phyloP scores from a whole-genome alignment of 1,140 invertebrate species.

The Drosophila pallidifrons region DNA sequence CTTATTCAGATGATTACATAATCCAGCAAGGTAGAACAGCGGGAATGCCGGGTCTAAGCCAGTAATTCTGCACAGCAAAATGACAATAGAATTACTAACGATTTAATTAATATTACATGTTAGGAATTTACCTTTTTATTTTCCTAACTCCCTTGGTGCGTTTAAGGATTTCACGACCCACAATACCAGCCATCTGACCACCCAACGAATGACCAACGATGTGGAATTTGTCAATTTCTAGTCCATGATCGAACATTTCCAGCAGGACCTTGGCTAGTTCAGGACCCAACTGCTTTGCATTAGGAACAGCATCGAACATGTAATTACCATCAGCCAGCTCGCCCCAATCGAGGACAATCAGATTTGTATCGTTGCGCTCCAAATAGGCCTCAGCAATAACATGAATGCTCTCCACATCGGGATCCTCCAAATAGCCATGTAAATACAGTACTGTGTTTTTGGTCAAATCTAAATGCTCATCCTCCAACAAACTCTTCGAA shows the following conservation, averaged over 20 bases:
- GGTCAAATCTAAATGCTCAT: constrained; percentile 85
- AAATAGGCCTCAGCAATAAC: constrained; percentile 85
- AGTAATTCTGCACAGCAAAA: constrained; percentile 83
- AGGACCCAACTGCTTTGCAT: constrained; percentile 85
- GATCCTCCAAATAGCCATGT: constrained; percentile 87
- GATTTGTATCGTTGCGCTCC: constrained; percentile 81
- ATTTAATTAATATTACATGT: not conserved
- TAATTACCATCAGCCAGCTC: constrained; percentile 87
- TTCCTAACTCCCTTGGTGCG: constrained; percentile 66
- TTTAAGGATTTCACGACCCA: constrained; percentile 86
- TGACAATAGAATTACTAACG: not conserved
- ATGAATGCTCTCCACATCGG: constrained; percentile 87
- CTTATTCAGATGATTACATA: constrained; percentile 88
- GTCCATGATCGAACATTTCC: constrained; percentile 78
- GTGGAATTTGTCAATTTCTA: constrained; percentile 86
- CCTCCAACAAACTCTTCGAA: constrained; percentile 62
- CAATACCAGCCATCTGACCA: constrained; percentile 89
- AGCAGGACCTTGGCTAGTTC: constrained; percentile 76
- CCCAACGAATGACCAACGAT: constrained; percentile 92
- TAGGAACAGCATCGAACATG: constrained; percentile 86
- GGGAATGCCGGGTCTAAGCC: constrained; percentile 88
- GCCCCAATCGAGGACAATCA: constrained; percentile 87
- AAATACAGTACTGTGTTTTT: constrained; percentile 87
- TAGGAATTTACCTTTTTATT: constrained; percentile 70
- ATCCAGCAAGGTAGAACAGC: constrained; percentile 86